Conservation (phyloP, 2,797 vertebrate species). For the Octomys mimax region DNA sequence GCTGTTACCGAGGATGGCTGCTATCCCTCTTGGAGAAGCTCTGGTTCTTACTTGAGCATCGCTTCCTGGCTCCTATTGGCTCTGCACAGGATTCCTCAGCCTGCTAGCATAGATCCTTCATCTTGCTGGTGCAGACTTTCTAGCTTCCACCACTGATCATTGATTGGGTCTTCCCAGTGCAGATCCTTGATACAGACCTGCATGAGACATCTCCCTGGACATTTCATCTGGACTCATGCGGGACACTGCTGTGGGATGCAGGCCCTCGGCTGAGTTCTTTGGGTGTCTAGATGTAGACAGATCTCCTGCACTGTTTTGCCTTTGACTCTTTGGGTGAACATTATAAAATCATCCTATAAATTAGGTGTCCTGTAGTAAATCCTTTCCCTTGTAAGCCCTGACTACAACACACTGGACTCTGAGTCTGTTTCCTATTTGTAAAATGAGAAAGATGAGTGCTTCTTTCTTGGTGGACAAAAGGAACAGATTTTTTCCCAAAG, state of each 20-base stretch:
- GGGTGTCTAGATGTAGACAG: not conserved
- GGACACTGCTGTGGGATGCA: not conserved
- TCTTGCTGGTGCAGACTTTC: not conserved
- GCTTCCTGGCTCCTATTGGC: not conserved
- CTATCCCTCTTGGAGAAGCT: too few species aligned
- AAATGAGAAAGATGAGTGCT: not conserved
- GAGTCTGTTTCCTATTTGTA: not conserved
- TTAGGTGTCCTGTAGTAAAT: not conserved
- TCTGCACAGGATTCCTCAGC: not conserved
- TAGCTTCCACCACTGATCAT: not conserved
- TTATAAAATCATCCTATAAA: not conserved
- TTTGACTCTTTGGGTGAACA: not conserved
- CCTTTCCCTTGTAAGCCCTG: not conserved
- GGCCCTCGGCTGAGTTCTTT: not conserved
- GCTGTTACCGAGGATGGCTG: too few species aligned
- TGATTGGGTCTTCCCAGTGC: not conserved
- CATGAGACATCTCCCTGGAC: not conserved
- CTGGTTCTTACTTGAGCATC: not conserved
- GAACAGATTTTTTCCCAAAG: not conserved
- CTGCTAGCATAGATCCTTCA: not conserved
- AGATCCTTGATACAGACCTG: not conserved
- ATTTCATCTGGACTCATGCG: not conserved
- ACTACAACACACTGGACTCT: not conserved
- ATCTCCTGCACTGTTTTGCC: not conserved
- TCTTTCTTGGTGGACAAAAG: constrained; percentile 1